Conservation (phyloP, 2,888 invertebrate genomes). For the Amiota communis region DNA sequence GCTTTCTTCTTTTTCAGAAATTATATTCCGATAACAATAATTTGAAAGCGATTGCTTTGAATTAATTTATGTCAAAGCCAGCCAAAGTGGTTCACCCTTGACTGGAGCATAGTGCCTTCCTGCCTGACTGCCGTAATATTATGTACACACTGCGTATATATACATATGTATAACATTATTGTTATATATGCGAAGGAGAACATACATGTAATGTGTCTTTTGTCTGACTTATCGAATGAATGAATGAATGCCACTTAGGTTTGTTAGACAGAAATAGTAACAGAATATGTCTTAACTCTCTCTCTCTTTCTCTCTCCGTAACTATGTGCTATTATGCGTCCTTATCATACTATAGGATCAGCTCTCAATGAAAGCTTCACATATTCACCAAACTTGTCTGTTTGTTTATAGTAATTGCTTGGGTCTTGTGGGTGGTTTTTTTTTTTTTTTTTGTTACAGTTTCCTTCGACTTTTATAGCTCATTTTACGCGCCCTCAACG, state of each 20-base stretch:
- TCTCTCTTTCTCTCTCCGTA: not conserved
- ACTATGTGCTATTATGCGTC: not conserved
- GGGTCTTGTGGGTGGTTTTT: not conserved
- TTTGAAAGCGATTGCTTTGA: conserved; percentile 25
- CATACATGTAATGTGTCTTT: not conserved
- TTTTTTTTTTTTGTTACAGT: not conserved
- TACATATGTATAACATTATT: not conserved
- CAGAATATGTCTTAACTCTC: not conserved
- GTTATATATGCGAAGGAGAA: not conserved
- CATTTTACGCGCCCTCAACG: no score
- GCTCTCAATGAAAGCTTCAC: not conserved
- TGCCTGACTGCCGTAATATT: no score
- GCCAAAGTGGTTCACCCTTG: not conserved
- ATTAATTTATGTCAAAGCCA: conserved; percentile 21
- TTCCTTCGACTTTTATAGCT: conserved; percentile 1
- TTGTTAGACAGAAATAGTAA: not conserved
- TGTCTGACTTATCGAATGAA: not conserved
- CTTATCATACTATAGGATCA: conserved; percentile 6
- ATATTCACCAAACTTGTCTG: not conserved
- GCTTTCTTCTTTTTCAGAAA: not conserved
- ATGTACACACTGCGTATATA: not conserved
- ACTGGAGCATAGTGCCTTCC: not conserved
- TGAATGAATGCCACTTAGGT: conserved; percentile 10
- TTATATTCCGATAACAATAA: conserved; percentile 24
- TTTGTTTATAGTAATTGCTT: conserved; percentile 23